A percentile compares a stretch with the other conserved stretches of the same genome.
Evolutionary conservation across 2,797 vertebrate species (phyloP).

Genomic region (Gallirallus australis): DNA sequence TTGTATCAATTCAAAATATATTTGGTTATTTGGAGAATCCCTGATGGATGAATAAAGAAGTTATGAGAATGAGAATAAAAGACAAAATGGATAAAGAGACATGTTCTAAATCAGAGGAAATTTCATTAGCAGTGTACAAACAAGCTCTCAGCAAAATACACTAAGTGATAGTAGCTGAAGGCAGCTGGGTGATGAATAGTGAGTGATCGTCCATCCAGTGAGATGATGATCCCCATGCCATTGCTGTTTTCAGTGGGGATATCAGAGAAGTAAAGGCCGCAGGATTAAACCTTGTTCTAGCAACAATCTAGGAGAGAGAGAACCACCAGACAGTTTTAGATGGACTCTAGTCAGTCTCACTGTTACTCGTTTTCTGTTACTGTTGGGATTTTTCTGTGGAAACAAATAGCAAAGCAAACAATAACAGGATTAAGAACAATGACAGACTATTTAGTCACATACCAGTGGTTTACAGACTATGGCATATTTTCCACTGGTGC

Average conservation of each 20-base stretch:
- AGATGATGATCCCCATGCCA: background rate
- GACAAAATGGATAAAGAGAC: background rate
- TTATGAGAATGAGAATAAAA: background rate
- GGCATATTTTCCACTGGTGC: background rate
- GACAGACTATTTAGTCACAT: constrained; percentile 35
- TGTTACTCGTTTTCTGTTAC: constrained; percentile 5
- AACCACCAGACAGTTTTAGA: background rate
- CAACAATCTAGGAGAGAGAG: background rate
- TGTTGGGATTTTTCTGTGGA: constrained; percentile 58
- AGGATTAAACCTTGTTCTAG: background rate
- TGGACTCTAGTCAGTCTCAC: background rate
- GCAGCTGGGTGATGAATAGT: background rate
- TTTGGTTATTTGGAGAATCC: background rate
- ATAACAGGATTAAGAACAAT: constrained; percentile 65
- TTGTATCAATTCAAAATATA: background rate
- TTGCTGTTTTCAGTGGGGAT: background rate
- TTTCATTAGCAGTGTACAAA: background rate
- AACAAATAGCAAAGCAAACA: constrained; percentile 65
- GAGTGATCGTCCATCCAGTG: background rate
- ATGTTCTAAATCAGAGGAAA: background rate
- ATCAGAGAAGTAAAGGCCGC: background rate
- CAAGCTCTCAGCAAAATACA: background rate
- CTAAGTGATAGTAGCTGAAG: background rate
- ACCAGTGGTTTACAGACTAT: constrained; percentile 24
- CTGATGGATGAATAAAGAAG: background rate